phyloP scores from a whole-genome alignment of 2,113 vertebrate genomes.

The Illadopsis cleaveri region DNA sequence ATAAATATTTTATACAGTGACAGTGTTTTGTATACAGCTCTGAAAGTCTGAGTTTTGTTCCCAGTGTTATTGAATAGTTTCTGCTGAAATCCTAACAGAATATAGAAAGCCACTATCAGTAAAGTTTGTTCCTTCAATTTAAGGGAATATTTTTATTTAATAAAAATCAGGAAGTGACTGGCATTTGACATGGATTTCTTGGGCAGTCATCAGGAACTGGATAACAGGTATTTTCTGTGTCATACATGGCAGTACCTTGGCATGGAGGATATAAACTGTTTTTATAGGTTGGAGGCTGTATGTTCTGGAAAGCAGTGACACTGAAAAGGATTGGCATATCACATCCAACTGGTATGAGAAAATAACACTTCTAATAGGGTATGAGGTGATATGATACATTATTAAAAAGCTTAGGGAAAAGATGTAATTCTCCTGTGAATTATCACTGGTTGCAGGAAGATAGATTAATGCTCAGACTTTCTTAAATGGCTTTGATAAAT shows the following conservation, averaged over 20 bases:
- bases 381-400: neutral
- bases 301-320: neutral
- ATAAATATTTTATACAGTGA: neutral
- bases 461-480: neutral
- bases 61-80: neutral
- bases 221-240: neutral
- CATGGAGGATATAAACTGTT: neutral
- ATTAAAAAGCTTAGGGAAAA: neutral
- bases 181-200: neutral
- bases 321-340: neutral
- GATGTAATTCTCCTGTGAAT: neutral
- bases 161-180: neutral
- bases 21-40: neutral
- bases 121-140: neutral
- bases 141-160: neutral
- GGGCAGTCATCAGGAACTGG: neutral
- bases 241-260: neutral
- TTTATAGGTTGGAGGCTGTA: neutral
- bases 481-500: neutral
- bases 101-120: neutral
- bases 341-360: neutral
- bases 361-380: neutral
- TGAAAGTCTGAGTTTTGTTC: neutral
- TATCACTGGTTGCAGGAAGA: neutral
- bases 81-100: neutral